phyloP scores from a whole-genome alignment of 2,797 vertebrate genomes.

The Myoxocephalus aenaeus region DNA sequence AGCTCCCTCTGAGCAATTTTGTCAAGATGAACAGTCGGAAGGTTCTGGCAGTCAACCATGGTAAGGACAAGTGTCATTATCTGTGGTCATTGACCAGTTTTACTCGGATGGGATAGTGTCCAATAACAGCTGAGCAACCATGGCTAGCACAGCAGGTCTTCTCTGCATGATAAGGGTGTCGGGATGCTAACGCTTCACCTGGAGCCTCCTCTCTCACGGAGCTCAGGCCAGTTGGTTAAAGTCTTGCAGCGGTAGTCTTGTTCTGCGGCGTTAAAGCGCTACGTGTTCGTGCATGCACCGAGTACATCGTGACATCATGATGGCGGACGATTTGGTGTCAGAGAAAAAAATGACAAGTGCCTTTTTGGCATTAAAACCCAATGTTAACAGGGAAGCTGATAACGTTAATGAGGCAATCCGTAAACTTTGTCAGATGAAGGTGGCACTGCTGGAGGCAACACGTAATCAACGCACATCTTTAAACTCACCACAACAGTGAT shows the following conservation, averaged over 20 bases:
- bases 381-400: no score
- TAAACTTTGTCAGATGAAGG: no score
- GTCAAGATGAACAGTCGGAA: conserved; percentile 99
- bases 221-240: not conserved
- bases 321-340: not conserved
- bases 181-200: no score
- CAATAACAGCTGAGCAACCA: no score
- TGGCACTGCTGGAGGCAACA: no score
- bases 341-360: no score
- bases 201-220: not conserved
- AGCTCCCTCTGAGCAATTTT: conserved; percentile 93
- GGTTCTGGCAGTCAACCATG: conserved; percentile 93
- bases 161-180: no score
- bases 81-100: not conserved
- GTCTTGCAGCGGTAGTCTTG: not conserved
- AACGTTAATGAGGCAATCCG: no score
- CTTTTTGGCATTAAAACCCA: no score
- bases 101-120: not conserved
- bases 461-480: no score
- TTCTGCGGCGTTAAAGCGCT: not conserved
- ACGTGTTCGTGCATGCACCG: not conserved
- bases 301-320: not conserved
- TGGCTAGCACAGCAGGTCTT: no score
- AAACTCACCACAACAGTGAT: no score
- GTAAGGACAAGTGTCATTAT: conserved; percentile 74